Evolutionary conservation across 1,140 invertebrate species (phyloP).

Genomic region (Diorhabda elongata): DNA sequence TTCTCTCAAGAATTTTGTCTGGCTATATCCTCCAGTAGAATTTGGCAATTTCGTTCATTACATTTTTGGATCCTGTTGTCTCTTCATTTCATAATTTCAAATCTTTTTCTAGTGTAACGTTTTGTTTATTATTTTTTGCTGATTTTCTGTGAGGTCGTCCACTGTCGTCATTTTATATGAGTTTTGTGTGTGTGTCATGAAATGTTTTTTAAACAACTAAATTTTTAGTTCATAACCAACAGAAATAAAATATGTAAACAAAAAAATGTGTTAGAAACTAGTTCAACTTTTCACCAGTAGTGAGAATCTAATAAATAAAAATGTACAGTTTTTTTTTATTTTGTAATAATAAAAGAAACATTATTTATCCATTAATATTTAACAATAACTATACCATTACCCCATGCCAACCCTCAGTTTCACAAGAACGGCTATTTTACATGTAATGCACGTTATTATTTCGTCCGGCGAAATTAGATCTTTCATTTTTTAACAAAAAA

Average conservation of each 20-base stretch:
- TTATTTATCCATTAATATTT: constrained; percentile 40
- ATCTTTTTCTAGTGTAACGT: too few species aligned
- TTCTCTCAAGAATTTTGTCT: too few species aligned
- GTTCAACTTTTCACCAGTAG: constrained; percentile 44
- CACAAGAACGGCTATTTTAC: constrained; percentile 40
- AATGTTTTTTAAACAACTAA: neutral
- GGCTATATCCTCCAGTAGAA: too few species aligned
- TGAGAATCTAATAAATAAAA: constrained; percentile 43
- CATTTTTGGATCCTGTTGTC: too few species aligned
- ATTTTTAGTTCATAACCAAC: constrained; percentile 31
- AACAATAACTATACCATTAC: constrained; percentile 43
- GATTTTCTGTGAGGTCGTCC: too few species aligned
- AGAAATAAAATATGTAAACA: constrained; percentile 47
- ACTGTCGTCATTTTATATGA: too few species aligned
- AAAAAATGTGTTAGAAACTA: constrained; percentile 43
- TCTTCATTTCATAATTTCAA: too few species aligned
- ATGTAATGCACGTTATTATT: constrained; percentile 25
- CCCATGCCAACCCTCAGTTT: constrained; percentile 40
- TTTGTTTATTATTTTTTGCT: too few species aligned
- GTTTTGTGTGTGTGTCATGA: neutral
- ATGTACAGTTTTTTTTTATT: constrained; percentile 38
- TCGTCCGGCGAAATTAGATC: neutral
- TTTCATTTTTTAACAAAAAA: neutral
- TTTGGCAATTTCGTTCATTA: too few species aligned
- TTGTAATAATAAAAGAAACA: constrained; percentile 30